Percentiles rank a stretch among this genome's conserved stretches.
phyloP scores from a whole-genome alignment of 2,888 invertebrate genomes.

The Esperia sulphurella region DNA sequence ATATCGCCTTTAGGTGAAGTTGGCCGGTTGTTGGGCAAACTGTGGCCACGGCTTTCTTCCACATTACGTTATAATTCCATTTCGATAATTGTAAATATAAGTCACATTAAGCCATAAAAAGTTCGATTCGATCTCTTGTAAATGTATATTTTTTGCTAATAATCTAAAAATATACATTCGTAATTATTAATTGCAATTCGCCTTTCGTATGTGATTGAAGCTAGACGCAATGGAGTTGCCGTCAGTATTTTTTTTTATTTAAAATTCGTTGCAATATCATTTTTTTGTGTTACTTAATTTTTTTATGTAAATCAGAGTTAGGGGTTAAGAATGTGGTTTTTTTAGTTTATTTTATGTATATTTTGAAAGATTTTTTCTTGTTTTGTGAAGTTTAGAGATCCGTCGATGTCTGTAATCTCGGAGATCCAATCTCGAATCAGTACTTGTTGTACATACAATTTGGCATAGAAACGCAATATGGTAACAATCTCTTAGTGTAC shows the following conservation, averaged over 20 bases:
- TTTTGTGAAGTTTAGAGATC: constrained; percentile 49
- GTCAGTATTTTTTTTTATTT: constrained; percentile 48
- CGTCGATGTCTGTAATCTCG: constrained; percentile 69
- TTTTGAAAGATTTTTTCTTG: constrained; percentile 51
- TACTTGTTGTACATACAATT: constrained; percentile 61
- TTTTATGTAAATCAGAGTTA: constrained; percentile 69
- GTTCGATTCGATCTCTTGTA: constrained; percentile 78
- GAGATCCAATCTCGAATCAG: constrained; percentile 70
- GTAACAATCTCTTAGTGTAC: constrained; percentile 72
- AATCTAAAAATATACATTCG: constrained; percentile 29
- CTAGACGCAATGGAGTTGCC: constrained; percentile 27
- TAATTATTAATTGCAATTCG: constrained; percentile 43
- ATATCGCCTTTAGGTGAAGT: constrained; percentile 74
- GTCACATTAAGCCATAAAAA: constrained; percentile 73
- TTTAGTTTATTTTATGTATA: constrained; percentile 68
- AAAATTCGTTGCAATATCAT: constrained; percentile 72
- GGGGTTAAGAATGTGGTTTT: constrained; percentile 46
- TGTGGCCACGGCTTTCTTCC: constrained; percentile 62
- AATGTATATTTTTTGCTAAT: constrained; percentile 77
- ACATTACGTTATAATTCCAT: constrained; percentile 74
- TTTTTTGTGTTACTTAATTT: constrained; percentile 68
- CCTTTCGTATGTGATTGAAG: constrained; percentile 35
- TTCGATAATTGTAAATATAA: constrained; percentile 77
- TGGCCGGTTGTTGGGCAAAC: constrained; percentile 43
- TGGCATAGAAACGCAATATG: constrained; percentile 64